These are phyloP conservation scores for Balearica regulorum DNA, from an alignment of 2,797 vertebrate species.

Conservation along the genomic window DNA sequence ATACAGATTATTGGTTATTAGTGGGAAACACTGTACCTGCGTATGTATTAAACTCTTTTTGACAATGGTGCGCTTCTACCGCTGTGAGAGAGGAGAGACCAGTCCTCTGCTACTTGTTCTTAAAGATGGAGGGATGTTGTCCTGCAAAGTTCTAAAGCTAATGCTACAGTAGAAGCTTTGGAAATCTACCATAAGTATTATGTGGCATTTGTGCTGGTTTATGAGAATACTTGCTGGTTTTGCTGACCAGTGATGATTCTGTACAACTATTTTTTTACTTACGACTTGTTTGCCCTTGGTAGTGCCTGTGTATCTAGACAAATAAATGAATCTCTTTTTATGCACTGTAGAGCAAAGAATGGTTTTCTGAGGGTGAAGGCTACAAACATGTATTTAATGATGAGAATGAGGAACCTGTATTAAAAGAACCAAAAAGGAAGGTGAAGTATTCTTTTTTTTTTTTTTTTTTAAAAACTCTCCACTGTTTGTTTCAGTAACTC, in stretches of 20 bases:
- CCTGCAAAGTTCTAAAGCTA: neutral
- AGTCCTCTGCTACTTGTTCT: neutral
- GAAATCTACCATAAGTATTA: neutral
- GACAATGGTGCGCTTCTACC: neutral
- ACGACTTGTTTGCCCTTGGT: neutral
- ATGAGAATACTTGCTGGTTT: neutral
- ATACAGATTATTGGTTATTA: neutral
- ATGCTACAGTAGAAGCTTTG: neutral
- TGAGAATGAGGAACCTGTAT: slow-evolving; percentile 24
- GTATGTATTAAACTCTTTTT: neutral
- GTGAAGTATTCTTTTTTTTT: slow-evolving; percentile 28
- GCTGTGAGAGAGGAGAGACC: neutral
- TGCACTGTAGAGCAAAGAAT: slow-evolving; percentile 49
- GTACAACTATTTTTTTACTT: neutral
- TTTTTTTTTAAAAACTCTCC: neutral
- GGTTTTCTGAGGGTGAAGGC: slow-evolving; percentile 31
- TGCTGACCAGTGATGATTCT: neutral
- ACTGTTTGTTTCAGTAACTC: neutral
- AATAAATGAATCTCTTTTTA: neutral
- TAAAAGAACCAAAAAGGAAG: slow-evolving; percentile 68
- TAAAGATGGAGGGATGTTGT: neutral
- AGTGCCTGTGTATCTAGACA: neutral
- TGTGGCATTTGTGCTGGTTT: neutral
- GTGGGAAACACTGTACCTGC: neutral
- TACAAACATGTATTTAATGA: slow-evolving; percentile 42